Percentiles rank a stretch among this genome's conserved stretches.
These are phyloP conservation scores for Chelonoidis abingdonii DNA, from an alignment of 2,113 vertebrate genomes.

Conservation along the genomic window DNA sequence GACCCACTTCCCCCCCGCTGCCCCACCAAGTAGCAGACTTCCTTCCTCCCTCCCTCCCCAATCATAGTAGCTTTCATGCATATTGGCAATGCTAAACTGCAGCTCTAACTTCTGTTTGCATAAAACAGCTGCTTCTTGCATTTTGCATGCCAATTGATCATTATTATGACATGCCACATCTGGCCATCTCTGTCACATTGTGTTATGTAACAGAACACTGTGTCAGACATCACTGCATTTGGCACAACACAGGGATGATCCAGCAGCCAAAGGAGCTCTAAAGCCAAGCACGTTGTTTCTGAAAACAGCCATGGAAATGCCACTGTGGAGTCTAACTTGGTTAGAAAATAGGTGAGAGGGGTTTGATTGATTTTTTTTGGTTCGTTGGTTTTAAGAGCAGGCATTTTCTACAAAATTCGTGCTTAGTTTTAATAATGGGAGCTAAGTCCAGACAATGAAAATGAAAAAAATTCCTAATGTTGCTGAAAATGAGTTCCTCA, in stretches of 20 bases:
- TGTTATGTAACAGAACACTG: conserved; percentile 8
- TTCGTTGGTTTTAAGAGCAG: neutral
- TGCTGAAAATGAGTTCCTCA: neutral
- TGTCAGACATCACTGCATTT: conserved; percentile 5
- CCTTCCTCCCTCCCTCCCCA: neutral
- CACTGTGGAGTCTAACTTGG: conserved; percentile 23
- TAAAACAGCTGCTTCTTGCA: neutral
- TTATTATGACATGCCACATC: conserved; percentile 46
- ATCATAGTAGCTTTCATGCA: conserved; percentile 4
- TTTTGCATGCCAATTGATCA: conserved; percentile 27
- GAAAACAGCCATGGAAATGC: conserved; percentile 27
- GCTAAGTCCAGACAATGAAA: neutral
- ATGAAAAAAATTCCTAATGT: neutral
- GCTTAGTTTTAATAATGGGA: neutral
- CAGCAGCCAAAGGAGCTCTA: neutral
- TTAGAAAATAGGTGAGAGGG: neutral
- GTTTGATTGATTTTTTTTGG: neutral
- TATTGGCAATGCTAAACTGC: neutral
- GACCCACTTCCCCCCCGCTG: neutral
- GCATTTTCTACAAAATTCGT: neutral
- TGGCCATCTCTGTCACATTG: conserved; percentile 17
- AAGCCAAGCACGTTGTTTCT: conserved; percentile 15
- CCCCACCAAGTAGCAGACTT: neutral
- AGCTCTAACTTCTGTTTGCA: neutral
- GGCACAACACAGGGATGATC: neutral